Conservation (phyloP, 2,113 vertebrate genomes). For the Columbina picui region DNA sequence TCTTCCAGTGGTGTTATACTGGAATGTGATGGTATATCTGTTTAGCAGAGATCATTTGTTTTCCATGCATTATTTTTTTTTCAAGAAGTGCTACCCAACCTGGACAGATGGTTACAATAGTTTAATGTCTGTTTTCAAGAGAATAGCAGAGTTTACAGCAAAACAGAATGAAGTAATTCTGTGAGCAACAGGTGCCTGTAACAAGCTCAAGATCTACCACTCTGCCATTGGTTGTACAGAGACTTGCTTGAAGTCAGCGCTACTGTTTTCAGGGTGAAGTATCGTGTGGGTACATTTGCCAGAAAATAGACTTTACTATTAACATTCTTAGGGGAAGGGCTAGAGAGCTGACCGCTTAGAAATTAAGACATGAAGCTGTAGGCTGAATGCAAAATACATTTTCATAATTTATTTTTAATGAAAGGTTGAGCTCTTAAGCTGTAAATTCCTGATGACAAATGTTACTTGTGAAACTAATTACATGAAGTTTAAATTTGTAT, state of each 20-base stretch:
- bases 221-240: background rate
- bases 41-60: constrained; percentile 20
- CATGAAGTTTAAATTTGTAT: background rate
- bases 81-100: background rate
- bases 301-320: background rate
- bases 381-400: background rate
- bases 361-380: background rate
- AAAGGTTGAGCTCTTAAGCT: background rate
- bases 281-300: background rate
- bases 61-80: background rate
- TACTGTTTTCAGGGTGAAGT: background rate
- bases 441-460: background rate
- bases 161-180: constrained; percentile 42
- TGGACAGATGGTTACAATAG: constrained; percentile 34
- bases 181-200: constrained; percentile 37
- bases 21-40: background rate
- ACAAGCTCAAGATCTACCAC: background rate
- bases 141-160: constrained; percentile 5
- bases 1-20: background rate
- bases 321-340: background rate
- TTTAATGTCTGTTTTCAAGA: constrained; percentile 26
- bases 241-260: background rate
- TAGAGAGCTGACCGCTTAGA: background rate
- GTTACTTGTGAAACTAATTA: background rate
- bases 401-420: background rate